A percentile compares a stretch with the other conserved stretches of the same genome.
Evolutionary conservation across 1,140 invertebrate species (phyloP).

Genomic region (Zaprionus africanus): DNA sequence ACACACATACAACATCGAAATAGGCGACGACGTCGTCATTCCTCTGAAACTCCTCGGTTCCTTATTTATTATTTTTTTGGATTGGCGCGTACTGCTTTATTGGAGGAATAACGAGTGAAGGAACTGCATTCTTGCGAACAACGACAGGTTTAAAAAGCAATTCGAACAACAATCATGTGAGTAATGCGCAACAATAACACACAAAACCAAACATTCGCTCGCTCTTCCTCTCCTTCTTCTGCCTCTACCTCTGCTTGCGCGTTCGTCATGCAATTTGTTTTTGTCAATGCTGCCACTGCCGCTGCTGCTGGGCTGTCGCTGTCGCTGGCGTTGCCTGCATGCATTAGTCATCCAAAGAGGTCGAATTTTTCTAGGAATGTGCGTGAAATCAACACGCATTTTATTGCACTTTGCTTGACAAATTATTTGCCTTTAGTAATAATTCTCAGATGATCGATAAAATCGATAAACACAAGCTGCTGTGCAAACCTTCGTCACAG

Average conservation of each 20-base stretch:
- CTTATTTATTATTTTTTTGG: constrained; percentile 47
- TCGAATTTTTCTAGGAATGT: constrained; percentile 41
- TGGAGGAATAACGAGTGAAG: background rate
- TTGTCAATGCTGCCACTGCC: constrained; percentile 46
- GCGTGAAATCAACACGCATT: constrained; percentile 40
- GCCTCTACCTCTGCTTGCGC: background rate
- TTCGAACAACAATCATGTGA: constrained; percentile 41
- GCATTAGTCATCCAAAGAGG: constrained; percentile 65
- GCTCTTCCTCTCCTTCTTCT: constrained; percentile 6
- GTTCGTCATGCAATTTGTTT: constrained; percentile 62
- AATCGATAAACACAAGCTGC: constrained; percentile 36
- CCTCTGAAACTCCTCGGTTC: constrained; percentile 39
- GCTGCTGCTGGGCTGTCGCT: background rate
- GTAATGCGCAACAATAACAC: constrained; percentile 41
- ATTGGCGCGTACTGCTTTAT: constrained; percentile 16
- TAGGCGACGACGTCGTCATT: constrained; percentile 38
- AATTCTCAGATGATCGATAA: constrained; percentile 22
- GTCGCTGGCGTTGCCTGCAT: constrained; percentile 11
- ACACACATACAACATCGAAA: constrained; percentile 19
- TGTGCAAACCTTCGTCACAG: constrained; percentile 10
- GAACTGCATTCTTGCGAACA: constrained; percentile 12
- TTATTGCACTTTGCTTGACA: background rate
- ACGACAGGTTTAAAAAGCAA: constrained; percentile 4
- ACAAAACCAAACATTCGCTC: constrained; percentile 26
- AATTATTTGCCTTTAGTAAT: background rate